Base-by-base conservation (phyloP, 2,113 vertebrate species). In the Bos taurus region DNA sequence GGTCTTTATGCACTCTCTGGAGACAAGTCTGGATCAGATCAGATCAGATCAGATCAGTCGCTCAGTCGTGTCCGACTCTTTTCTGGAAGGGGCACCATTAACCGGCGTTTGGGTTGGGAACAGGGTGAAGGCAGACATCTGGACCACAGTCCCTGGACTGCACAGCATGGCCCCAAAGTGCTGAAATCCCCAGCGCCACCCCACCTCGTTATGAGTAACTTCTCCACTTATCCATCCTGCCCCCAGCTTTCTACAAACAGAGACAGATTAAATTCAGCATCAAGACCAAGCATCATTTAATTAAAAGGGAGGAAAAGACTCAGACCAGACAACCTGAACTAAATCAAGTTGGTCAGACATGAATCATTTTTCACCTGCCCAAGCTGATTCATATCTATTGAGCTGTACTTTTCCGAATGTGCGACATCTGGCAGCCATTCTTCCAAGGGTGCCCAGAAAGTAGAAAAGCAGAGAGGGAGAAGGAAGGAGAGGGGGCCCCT, bases 361-460 rank as follows among this genome's bases (percentile, higher is more conserved):
- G 97, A 97, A 91, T 97, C 96, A 98, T 62, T 82, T 71, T 87
- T 85, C 1, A 6, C 54, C 46, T 36, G 85, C 88, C 67, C 60
- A 43, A 74, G 95, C 94, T 94, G 98, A 98, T 91, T 98, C 98
- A 91, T 54, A 59, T 33, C 96, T 83, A 28, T 14, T 26, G 92
- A 81, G 94, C 91, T 92, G 90, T 96, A 95, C 91, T 98, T 96
- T 97, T 97, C 97, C 97, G 80, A 88, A 92, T 43, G 94, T 85
- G 77, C 26, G 74, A 33, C 19, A 83, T 19, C 96, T 60, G 71
- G 84, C 71, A 81, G 85, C 36, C 77, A 26, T 28, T 88, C 90
- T 57, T 82, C 85, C 16, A 0, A 59, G 85, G 30, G 81, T 48
- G 28, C 67, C 21, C 81, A 94, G 74, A 88, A 67, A 77, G 90